Evolutionary conservation across 2,888 invertebrate genomes (phyloP), one percentile per base, ranked within the genome.

Genomic region (Lacanobia oleracea): DNA sequence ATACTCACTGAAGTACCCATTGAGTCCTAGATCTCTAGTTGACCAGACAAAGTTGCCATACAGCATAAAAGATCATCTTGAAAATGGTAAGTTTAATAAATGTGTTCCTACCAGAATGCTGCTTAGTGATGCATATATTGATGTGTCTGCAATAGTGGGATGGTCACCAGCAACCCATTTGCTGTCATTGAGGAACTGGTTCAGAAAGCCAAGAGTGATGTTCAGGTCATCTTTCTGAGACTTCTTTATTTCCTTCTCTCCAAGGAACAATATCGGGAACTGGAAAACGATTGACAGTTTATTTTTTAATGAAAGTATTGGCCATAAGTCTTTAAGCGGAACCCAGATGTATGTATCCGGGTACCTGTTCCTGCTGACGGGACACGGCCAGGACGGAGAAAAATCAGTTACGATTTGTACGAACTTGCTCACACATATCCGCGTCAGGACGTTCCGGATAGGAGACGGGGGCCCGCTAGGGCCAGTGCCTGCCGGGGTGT

Each of bases 111-210:
- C 97, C 86, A 96, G 90, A 86, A 97, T 96, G 82, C 94, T 96
- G 8, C 96, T 94, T 33, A 97, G 60, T 8, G 97, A 96, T 21
- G 97, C 96, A 72, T 96, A 96, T 69, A 97, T 94, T 9, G 96
- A 95, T 82, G 97, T 96, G 88, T 97, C 97, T 50, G 97, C 97
- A 75, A 97, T 96, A 18, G 97, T 97, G 50, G 96, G 90, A 62
- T 95, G 91, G 59, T 97, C 94, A 9, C 97, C 97, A 37, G 97
- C 96, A 45, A 97, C 96, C 96, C 97, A 97, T 79, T 96, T 94
- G 61, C 94, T 96, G 23, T 93, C 96, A 71, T 94, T 95, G 56
- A 97, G 90, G 87, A 97, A 97, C 37, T 93, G 92, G 68, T 97
- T 96, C 54, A 97, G 88, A 84, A 97, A 97, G 5, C 94, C 96